A percentile compares a stretch with the other conserved stretches of the same genome.
Evolutionary conservation across 2,797 vertebrate species (phyloP).

Genomic region (Acridotheres tristis): DNA sequence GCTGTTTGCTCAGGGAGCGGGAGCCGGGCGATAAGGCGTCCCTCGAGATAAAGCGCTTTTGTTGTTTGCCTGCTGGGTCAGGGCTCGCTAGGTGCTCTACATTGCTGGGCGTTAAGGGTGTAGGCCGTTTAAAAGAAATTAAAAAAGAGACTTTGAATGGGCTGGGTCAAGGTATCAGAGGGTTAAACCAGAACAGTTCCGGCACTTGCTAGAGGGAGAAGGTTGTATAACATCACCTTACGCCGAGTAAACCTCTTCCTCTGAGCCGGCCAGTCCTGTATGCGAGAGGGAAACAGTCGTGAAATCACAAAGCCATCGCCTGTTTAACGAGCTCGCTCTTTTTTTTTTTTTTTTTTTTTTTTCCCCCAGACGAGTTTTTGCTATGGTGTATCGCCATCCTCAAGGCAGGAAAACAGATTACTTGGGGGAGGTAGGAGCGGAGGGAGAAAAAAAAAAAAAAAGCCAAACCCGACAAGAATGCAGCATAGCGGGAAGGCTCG

Average conservation of each 20-base stretch:
- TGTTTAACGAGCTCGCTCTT: background rate
- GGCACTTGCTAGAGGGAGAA: background rate
- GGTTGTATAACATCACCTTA: background rate
- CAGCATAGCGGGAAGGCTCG: background rate
- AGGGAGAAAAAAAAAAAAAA: no score
- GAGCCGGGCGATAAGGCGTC: background rate
- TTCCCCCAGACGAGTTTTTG: background rate
- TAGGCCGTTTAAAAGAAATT: background rate
- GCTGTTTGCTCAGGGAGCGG: slow-evolving; percentile 43
- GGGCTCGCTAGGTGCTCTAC: background rate
- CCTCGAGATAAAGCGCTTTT: background rate
- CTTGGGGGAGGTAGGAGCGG: no score
- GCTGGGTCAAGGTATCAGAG: slow-evolving; percentile 11
- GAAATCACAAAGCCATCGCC: background rate
- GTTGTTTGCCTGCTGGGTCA: slow-evolving; percentile 32
- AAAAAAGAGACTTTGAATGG: slow-evolving; percentile 29
- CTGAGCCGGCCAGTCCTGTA: background rate
- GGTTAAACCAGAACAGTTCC: slow-evolving; percentile 35
- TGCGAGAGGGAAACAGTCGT: background rate
- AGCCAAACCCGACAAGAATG: background rate
- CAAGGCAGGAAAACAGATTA: slow-evolving; percentile 42
- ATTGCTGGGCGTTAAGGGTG: background rate
- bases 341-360: no score
- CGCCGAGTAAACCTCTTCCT: background rate
- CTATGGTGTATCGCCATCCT: slow-evolving; percentile 3